Evolutionary conservation across 2,797 vertebrate species (phyloP).

Genomic region (Acestrorhynchus altus): DNA sequence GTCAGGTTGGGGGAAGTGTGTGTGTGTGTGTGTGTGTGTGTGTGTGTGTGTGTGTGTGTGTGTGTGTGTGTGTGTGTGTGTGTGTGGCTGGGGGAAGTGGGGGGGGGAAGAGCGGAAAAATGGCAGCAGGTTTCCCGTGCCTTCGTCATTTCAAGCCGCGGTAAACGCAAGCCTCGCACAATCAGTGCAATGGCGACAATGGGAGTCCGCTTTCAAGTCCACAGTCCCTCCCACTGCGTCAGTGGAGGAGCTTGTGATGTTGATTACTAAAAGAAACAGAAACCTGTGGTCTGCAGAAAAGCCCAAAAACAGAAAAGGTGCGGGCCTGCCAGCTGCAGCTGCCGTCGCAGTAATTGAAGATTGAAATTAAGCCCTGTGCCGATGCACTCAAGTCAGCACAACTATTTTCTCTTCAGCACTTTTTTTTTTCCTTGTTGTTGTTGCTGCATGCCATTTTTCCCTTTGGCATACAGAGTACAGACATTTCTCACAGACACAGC

Average conservation of each 20-base stretch:
- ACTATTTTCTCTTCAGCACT: neutral
- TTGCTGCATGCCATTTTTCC: constrained; percentile 23
- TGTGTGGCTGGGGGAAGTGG: no score
- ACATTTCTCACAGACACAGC: constrained; percentile 30
- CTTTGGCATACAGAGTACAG: constrained; percentile 21
- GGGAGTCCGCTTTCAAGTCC: constrained; percentile 51
- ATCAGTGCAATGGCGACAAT: constrained; percentile 61
- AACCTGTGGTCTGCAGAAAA: constrained; percentile 42
- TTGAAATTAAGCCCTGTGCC: constrained; percentile 22
- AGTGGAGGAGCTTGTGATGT: constrained; percentile 44
- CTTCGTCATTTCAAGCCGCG: constrained; percentile 56
- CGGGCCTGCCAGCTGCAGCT: constrained; percentile 11
- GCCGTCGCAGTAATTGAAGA: constrained; percentile 25
- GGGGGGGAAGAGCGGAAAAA: constrained; percentile 35
- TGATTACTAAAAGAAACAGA: constrained; percentile 30
- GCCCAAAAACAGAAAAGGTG: constrained; percentile 27
- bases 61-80: no score
- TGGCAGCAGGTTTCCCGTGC: constrained; percentile 49
- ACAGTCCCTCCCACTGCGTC: constrained; percentile 34
- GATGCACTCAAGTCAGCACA: constrained; percentile 21
- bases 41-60: no score
- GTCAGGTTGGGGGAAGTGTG: no score
- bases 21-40: no score
- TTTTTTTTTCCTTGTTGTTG: neutral
- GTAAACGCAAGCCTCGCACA: constrained; percentile 54